Percentiles rank a stretch among this genome's conserved stretches.
phyloP scores from a whole-genome alignment of 2,113 vertebrate species.

The Chaetorhynchus papuensis region DNA sequence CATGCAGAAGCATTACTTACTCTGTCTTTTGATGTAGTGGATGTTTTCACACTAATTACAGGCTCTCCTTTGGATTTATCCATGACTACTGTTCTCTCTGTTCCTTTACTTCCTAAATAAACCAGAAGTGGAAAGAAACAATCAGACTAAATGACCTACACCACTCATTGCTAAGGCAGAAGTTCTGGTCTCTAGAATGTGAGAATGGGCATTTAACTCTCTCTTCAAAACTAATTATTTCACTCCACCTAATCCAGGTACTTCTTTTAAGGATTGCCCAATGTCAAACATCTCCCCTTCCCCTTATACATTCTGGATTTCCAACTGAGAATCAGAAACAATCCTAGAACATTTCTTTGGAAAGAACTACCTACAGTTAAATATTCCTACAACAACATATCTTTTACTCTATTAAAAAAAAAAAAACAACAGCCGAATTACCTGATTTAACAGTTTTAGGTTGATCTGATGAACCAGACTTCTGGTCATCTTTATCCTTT shows the following conservation, averaged over 20 bases:
- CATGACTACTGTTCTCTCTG: constrained; percentile 95
- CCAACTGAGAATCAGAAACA: not conserved
- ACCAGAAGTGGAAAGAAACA: not conserved
- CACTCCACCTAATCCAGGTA: not conserved
- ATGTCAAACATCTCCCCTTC: not conserved
- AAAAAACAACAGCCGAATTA: not conserved
- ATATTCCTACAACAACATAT: not conserved
- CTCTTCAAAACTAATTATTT: not conserved
- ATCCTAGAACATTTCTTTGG: not conserved
- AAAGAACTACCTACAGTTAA: not conserved
- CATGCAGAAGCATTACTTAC: constrained; percentile 55
- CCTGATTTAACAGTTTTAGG: constrained; percentile 72
- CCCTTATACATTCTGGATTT: not conserved
- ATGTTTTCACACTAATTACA: constrained; percentile 94
- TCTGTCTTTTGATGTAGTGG: constrained; percentile 75
- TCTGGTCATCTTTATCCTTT: constrained; percentile 73
- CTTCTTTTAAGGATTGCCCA: not conserved
- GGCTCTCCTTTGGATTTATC: constrained; percentile 98
- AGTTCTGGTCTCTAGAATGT: not conserved
- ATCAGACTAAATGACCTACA: not conserved
- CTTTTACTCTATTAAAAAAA: not conserved
- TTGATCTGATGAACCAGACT: constrained; percentile 67
- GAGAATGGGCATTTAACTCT: not conserved
- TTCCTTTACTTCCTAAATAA: constrained; percentile 75
- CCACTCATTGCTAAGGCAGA: not conserved